Evolutionary conservation across 2,888 invertebrate species (phyloP), one percentile per base, ranked within the genome.

Genomic region (Polietes domitor): DNA sequence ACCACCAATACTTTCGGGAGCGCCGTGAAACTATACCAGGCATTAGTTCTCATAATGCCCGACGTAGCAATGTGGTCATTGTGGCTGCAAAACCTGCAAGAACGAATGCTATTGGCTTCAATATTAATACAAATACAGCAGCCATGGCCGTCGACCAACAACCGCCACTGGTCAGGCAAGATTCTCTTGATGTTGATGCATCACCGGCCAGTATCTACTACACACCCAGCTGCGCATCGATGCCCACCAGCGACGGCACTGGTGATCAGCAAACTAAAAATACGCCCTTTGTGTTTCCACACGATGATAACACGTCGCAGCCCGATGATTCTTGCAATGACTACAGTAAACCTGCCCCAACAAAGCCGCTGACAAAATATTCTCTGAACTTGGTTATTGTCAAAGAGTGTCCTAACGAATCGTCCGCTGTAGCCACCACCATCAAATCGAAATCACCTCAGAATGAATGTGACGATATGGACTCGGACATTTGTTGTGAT

Each of bases 51-150:
- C 65, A 78, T 71, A 47, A 5, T 24, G 72, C 68, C 55, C 71
- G 65, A n/a, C 81, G 80, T 12, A 73, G 24, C 28, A 85, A 85
- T 75, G 85, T 86, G 12, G 86, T 88, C 71, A 86, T 89, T 75
- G 89, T 90, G 71, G 88, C 89, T 76, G 89, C 90, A 21, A 90
- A 89, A 83, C 90, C 90, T 65, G 88, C 89, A 76, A 87, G 89
- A 79, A 88, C 87, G 50, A 87, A 88, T 80, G 88, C 89, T 37
- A 89, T 91, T 75, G 90, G 90, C 73, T 91, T 91, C 80, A 89
- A 89, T 85, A 87, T 89, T 41, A 80, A 85, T 9, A 41, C 37
- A 3, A 32, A 32, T 7, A 5, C 32, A 32, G n/a, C n/a, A 24
- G 47, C 12, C 15, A 26, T 28, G 12, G 61, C 63, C n/a, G 32